A percentile compares a stretch with the other conserved stretches of the same genome.
These are phyloP conservation scores for Caerostris extrusa DNA, from an alignment of 1,140 invertebrate genomes.

Conservation along the genomic window DNA sequence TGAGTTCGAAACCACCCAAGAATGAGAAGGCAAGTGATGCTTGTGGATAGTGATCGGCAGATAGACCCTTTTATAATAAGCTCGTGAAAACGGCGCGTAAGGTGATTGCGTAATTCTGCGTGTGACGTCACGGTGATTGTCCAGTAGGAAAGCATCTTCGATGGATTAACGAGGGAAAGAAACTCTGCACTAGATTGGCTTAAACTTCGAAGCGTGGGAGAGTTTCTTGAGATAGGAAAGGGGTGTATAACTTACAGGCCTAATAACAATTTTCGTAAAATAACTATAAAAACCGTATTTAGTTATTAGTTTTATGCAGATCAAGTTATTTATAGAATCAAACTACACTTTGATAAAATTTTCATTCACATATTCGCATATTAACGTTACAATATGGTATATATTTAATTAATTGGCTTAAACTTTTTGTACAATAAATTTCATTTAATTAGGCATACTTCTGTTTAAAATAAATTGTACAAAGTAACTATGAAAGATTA, in stretches of 20 bases:
- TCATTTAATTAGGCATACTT: too few species aligned
- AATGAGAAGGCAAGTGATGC: constrained; percentile 1
- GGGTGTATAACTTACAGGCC: background rate
- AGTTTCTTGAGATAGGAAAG: background rate
- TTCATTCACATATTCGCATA: too few species aligned
- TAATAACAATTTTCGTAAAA: background rate
- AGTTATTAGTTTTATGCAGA: too few species aligned
- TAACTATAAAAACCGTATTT: too few species aligned
- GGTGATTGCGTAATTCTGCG: constrained; percentile 31
- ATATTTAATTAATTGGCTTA: too few species aligned
- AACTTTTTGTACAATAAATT: too few species aligned
- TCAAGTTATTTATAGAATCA: too few species aligned
- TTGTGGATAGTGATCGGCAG: constrained; percentile 1
- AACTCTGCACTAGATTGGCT: constrained; percentile 25
- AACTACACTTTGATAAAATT: too few species aligned
- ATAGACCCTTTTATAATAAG: constrained; percentile 55
- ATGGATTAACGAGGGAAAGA: constrained; percentile 7
- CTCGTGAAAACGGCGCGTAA: constrained; percentile 12
- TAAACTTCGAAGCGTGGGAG: constrained; percentile 47
- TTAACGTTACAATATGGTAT: too few species aligned
- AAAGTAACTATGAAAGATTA: too few species aligned
- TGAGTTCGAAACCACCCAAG: constrained; percentile 1
- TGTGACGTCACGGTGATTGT: constrained; percentile 47
- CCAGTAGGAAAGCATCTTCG: constrained; percentile 32
- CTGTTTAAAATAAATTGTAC: too few species aligned